Conservation (phyloP, 1,140 invertebrate species). For the Drosophila watanabei region DNA sequence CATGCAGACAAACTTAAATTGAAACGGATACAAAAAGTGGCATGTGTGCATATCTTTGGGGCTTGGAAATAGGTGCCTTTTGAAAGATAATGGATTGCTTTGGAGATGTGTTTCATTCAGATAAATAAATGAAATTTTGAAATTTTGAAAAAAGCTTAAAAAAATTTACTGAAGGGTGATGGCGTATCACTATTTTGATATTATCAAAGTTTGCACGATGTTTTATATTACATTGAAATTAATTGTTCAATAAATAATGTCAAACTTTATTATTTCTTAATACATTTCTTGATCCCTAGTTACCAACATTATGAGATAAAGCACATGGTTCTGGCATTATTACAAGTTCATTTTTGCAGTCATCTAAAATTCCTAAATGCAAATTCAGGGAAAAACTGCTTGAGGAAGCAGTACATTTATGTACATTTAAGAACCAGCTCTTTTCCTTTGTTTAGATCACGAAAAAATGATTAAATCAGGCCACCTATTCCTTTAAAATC, state of each 20-base stretch:
- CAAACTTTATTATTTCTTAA: too few species aligned
- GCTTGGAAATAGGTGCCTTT: neutral
- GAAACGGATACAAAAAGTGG: constrained; percentile 7
- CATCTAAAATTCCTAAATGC: too few species aligned
- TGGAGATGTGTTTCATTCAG: neutral
- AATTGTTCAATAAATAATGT: too few species aligned
- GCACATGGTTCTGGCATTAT: too few species aligned
- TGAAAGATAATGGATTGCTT: constrained; percentile 2
- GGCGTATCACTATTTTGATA: too few species aligned
- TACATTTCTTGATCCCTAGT: too few species aligned
- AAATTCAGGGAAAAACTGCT: too few species aligned
- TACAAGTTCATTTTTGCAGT: too few species aligned
- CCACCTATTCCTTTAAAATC: neutral
- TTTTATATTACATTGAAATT: too few species aligned
- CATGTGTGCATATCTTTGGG: constrained; percentile 7
- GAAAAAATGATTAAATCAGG: too few species aligned
- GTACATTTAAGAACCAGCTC: neutral
- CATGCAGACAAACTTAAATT: constrained; percentile 29
- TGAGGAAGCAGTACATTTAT: neutral
- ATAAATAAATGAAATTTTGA: neutral
- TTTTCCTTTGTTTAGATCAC: neutral
- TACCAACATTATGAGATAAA: too few species aligned
- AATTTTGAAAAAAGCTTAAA: neutral
- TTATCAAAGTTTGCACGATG: too few species aligned
- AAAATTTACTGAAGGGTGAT: neutral